Evolutionary conservation across 2,888 invertebrate genomes (phyloP), one percentile per base, ranked within the genome.

Genomic region (Agrochola macilenta): DNA sequence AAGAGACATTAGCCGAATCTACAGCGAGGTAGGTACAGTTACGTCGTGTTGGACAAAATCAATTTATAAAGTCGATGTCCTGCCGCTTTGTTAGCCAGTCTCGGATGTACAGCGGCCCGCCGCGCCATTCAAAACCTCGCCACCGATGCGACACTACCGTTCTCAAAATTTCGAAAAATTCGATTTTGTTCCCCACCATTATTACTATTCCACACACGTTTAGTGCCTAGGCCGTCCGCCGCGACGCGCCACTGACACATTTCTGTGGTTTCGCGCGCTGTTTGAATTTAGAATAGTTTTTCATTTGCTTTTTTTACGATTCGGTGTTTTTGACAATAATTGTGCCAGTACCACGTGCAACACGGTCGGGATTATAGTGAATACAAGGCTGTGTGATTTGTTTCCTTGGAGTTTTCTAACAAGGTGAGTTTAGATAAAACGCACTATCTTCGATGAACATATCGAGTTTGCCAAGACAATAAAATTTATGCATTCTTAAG

Each of bases 31-130:
- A 96, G 82, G 87, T 93, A 96, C 96, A 95, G 96, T 96, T 96
- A 96, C 92, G 90, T 86, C 88, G 91, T 90, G 92, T 93, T 95
- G 94, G 93, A 93, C 95, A 93, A 95, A 95, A 93, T 94, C 93
- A 95, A 95, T 95, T 94, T 95, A 96, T 95, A 96, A 96, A 96
- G 96, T 96, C 94, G 96, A 95, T 95, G 96, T 96, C 96, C 96
- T 96, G 95, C 88, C 92, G 91, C 91, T 90, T 91, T 91, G 93
- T 91, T 92, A 91, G 94, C 91, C 95, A 95, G 95, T 95, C 92
- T 93, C 92, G 93, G 91, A 92, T 91, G 93, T 90, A 92, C 91
- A 92, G 92, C 95, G 93, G 91, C 87, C 85, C 92, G 91, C 85
- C 91, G 93, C 93, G 94, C 93, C 95, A 95, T 95, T 95, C 95